phyloP scores from a whole-genome alignment of 2,797 vertebrate species.

The Catamblyrhynchus diadema region DNA sequence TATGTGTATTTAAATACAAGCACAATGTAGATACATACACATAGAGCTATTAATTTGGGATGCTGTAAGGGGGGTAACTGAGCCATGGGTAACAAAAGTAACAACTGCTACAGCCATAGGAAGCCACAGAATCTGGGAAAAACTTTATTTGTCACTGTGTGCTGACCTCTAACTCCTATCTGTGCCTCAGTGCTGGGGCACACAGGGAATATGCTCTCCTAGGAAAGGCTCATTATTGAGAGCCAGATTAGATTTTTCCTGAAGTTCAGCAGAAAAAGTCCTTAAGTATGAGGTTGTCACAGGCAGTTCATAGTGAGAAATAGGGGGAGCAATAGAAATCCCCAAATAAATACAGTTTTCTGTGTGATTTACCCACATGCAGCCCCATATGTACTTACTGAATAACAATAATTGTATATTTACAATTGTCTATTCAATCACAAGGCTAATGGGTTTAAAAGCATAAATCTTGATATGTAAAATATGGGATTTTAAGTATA shows the following conservation, averaged over 20 bases:
- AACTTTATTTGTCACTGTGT: background rate
- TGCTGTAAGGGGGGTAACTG: background rate
- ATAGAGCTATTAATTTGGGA: background rate
- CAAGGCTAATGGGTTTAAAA: background rate
- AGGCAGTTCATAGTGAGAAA: background rate
- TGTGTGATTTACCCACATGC: background rate
- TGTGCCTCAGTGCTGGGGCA: accelerated
- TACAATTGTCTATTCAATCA: background rate
- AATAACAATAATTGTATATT: background rate
- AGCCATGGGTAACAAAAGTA: background rate
- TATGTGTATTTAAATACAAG: background rate
- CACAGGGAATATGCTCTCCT: background rate
- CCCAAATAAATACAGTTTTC: background rate
- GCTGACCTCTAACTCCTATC: background rate
- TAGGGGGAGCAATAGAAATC: background rate
- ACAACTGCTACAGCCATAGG: background rate
- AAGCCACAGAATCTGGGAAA: background rate
- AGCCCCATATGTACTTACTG: accelerated
- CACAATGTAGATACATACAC: background rate
- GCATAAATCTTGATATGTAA: background rate
- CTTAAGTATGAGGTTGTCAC: accelerated
- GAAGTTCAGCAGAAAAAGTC: background rate
- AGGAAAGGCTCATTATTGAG: background rate
- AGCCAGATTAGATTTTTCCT: background rate
- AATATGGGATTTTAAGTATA: background rate